Evolutionary conservation across 1,140 invertebrate genomes (phyloP).

Genomic region (Drosophila arizonae): DNA sequence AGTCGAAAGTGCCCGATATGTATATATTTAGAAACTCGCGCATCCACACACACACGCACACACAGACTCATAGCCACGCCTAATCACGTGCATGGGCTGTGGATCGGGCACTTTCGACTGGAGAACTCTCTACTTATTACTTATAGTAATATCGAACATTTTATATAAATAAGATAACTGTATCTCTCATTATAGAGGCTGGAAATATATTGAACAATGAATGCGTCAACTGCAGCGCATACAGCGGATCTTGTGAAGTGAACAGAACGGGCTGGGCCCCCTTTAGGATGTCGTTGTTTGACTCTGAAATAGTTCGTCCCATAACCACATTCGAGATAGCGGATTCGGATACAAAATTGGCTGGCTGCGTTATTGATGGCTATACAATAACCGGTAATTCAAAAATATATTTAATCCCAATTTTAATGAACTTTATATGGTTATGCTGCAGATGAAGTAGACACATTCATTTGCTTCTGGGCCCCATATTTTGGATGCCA

Average conservation of each 20-base stretch:
- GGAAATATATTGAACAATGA: not conserved
- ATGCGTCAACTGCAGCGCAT: not conserved
- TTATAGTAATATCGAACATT: no score
- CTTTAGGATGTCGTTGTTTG: not conserved
- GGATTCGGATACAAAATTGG: not conserved
- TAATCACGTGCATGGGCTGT: no score
- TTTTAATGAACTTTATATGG: not conserved
- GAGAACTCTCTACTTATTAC: no score
- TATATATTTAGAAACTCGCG: no score
- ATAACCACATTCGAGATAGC: not conserved
- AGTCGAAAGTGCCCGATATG: no score
- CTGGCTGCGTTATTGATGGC: not conserved
- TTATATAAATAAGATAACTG: no score
- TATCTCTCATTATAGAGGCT: not conserved
- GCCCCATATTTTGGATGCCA: slow-evolving; percentile 19
- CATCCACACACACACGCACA: no score
- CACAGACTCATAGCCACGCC: no score
- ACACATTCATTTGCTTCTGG: slow-evolving; percentile 37
- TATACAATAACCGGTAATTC: not conserved
- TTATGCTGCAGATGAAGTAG: slow-evolving; percentile 5
- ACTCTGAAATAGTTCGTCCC: not conserved
- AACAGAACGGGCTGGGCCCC: not conserved
- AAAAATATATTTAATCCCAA: not conserved
- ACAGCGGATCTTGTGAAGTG: not conserved
- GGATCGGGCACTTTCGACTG: no score